Evolutionary conservation across 2,888 invertebrate genomes (phyloP).

Genomic region (Parochlus steinenii): DNA sequence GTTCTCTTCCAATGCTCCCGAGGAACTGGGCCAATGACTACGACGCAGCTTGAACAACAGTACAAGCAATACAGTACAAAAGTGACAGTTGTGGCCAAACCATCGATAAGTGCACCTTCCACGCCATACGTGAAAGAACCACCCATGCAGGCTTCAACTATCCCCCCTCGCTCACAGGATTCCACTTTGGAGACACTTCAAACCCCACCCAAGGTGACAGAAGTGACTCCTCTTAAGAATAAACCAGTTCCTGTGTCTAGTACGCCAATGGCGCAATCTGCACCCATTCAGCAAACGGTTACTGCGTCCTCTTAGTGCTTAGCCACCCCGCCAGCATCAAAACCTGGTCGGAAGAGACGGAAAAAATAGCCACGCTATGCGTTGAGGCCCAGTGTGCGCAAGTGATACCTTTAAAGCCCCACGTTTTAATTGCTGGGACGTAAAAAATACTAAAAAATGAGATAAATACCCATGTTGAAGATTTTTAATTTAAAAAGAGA

Average conservation of each 20-base stretch:
- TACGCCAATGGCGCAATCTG: too few species aligned
- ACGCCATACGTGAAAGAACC: conserved; percentile 10
- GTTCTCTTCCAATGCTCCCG: conserved; percentile 75
- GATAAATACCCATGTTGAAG: too few species aligned
- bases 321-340: conserved; percentile 3
- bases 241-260: conserved; percentile 3
- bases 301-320: conserved; percentile 13
- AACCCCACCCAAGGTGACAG: conserved; percentile 2
- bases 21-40: conserved; percentile 26
- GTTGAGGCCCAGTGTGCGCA: too few species aligned
- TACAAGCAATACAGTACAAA: conserved; percentile 2
- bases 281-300: conserved; percentile 12
- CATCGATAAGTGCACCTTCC: conserved; percentile 1
- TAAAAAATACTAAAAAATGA: too few species aligned
- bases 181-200: neutral
- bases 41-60: conserved; percentile 19
- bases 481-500: too few species aligned
- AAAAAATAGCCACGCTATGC: too few species aligned
- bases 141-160: neutral
- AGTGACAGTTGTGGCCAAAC: neutral
- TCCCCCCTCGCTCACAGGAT: neutral
- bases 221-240: neutral
- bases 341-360: too few species aligned
- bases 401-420: too few species aligned
- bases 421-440: too few species aligned